Evolutionary conservation across 2,797 vertebrate species (phyloP), one percentile per base, ranked within the genome.

Genomic region (Cuculus canorus): DNA sequence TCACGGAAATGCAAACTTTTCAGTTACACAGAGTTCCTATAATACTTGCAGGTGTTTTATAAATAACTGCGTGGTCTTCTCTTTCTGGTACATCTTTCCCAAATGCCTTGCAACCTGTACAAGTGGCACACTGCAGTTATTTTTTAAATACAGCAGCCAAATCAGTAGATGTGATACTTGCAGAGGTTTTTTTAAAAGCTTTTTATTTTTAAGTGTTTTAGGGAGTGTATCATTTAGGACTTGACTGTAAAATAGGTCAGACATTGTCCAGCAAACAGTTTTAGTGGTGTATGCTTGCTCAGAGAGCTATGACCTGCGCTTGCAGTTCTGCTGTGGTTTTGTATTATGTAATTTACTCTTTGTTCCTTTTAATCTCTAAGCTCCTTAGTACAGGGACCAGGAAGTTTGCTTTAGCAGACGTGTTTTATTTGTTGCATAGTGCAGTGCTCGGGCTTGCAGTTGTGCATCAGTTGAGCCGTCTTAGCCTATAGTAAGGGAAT

Each of bases 291-390:
- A 83, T 86, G 47, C 69, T 63, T 50, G 69, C 64, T 75, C 65
- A 72, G 28, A n/a, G 25, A 39, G 18, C 77, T 80, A 60, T 53
- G 69, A 69, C 35, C 4, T 69, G 37, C 3, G 1, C 59, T 82
- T 72, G 63, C 59, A 53, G 3, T 66, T 86, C 73, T 43, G 48
- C 33, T 82, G 56, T 25, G 19, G 39, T 70, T 82, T 66, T 88
- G 6, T 32, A 6, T 93, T 70, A 47, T 43, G 66, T 73, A 37
- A 43, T 84, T 93, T 73, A 57, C 30, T 61, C 70, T 86, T 72
- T 88, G 77, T 80, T 90, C 63, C 73, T 64, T 83, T 72, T 50
- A 59, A 82, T 84, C 73, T 48, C 14, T 86, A 72, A 96, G 19
- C 57, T 92, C 54, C 73, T 78, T 66, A 63, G 25, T 60, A 14